phyloP scores from a whole-genome alignment of 2,888 invertebrate species.

The Chrysolina americana region DNA sequence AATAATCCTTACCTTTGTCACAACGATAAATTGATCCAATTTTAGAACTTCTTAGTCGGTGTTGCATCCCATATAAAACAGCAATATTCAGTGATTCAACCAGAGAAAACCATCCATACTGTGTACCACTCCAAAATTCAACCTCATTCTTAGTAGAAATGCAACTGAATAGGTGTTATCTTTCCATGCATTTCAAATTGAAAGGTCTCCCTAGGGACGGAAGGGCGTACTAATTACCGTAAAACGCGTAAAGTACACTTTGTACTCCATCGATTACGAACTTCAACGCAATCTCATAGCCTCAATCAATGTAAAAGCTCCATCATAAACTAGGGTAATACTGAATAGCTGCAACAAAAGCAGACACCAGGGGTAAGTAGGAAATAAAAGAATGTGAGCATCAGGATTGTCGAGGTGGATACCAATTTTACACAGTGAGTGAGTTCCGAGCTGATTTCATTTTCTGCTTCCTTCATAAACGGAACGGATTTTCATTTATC shows the following conservation, averaged over 20 bases:
- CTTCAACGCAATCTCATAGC: slow-evolving; percentile 39
- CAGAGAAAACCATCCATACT: background rate
- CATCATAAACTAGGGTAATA: slow-evolving; percentile 4
- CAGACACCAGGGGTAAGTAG: slow-evolving; percentile 20
- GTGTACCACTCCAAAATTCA: background rate
- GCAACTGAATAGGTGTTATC: slow-evolving; percentile 4
- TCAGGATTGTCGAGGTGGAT: slow-evolving; percentile 8
- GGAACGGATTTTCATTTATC: background rate
- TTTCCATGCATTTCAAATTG: slow-evolving; percentile 33
- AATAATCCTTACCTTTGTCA: too few species aligned
- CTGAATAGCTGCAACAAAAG: slow-evolving; percentile 24
- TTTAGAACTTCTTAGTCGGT: too few species aligned
- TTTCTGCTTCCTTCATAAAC: background rate
- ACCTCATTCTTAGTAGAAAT: background rate
- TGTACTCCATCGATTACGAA: slow-evolving; percentile 44
- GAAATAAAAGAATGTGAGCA: slow-evolving; percentile 1
- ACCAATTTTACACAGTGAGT: background rate
- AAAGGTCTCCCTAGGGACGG: slow-evolving; percentile 25
- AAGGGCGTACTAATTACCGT: slow-evolving; percentile 38
- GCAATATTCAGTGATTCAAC: background rate
- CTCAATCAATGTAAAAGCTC: slow-evolving; percentile 44
- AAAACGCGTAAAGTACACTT: slow-evolving; percentile 44
- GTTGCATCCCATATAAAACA: too few species aligned
- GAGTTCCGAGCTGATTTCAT: background rate
- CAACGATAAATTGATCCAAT: too few species aligned